A percentile compares a stretch with the other conserved stretches of the same genome.
Conservation (phyloP, 2,888 invertebrate species). For the Cephus pygmeus region DNA sequence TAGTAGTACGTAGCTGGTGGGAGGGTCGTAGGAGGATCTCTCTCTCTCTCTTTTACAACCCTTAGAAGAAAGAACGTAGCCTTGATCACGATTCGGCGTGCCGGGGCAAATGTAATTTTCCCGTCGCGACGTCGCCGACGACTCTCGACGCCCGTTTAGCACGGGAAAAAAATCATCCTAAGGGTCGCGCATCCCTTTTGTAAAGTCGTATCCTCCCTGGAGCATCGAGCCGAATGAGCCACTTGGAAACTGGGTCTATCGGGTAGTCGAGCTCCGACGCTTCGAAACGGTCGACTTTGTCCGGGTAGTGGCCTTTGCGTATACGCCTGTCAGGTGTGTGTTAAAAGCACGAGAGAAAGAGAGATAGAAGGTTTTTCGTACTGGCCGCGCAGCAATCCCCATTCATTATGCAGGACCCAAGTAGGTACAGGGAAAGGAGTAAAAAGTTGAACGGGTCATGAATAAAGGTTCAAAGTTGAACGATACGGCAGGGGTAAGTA, state of each 20-base stretch:
- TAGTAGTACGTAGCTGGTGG: constrained; percentile 27
- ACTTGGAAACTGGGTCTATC: neutral
- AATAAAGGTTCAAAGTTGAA: constrained; percentile 3
- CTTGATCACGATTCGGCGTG: constrained; percentile 16
- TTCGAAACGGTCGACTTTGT: no score
- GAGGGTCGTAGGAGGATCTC: neutral
- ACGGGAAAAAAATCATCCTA: no score
- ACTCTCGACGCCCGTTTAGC: no score
- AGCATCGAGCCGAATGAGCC: neutral
- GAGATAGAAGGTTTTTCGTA: neutral
- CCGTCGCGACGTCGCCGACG: constrained; percentile 3
- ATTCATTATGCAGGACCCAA: neutral
- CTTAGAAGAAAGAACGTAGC: neutral
- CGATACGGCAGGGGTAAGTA: no score
- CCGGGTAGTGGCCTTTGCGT: no score
- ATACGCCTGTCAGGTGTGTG: neutral
- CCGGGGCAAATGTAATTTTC: constrained; percentile 15
- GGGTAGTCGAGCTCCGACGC: no score
- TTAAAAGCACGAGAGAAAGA: neutral
- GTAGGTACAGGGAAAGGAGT: neutral
- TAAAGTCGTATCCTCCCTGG: no score
- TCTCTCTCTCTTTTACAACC: neutral
- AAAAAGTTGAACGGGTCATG: constrained; percentile 3
- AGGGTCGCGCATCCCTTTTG: no score
- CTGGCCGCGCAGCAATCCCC: neutral